Evolutionary conservation across 2,888 invertebrate species (phyloP).

Genomic region (Caenorhabditis sp.): DNA sequence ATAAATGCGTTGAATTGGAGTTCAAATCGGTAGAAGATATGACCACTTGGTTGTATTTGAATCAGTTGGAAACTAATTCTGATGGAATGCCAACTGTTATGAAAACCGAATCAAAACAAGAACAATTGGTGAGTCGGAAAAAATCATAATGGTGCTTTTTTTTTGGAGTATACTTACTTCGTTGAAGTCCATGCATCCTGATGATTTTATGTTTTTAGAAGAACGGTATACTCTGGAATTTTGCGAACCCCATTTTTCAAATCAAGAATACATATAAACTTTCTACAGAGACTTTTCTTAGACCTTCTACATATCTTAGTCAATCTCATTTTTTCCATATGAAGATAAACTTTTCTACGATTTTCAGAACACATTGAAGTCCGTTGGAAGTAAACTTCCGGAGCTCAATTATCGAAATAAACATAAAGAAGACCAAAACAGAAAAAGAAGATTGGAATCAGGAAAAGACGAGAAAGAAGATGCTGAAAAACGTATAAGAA

Average conservation of each 20-base stretch:
- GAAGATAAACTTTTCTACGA: too few relatives aligned
- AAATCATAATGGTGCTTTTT: neutral
- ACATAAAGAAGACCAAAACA: neutral
- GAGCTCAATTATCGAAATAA: neutral
- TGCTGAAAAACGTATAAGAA: neutral
- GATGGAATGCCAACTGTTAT: constrained; percentile 39
- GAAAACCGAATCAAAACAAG: too few relatives aligned
- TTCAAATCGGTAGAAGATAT: constrained; percentile 21
- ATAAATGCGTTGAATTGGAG: constrained; percentile 31
- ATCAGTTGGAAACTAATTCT: constrained; percentile 34
- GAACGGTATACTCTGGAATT: too few relatives aligned
- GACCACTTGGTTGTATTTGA: constrained; percentile 28
- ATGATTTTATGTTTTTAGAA: too few relatives aligned
- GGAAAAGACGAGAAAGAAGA: too few relatives aligned
- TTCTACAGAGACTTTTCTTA: too few relatives aligned
- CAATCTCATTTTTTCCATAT: too few relatives aligned
- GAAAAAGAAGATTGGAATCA: neutral
- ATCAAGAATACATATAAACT: too few relatives aligned
- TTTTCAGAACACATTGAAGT: neutral
- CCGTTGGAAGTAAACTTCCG: neutral
- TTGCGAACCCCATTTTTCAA: too few relatives aligned
- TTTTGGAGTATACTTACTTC: too few relatives aligned
- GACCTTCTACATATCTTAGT: too few relatives aligned
- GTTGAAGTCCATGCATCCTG: too few relatives aligned
- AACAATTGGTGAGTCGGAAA: neutral